phyloP scores from a whole-genome alignment of 2,797 vertebrate genomes.

The Chelon auratus region DNA sequence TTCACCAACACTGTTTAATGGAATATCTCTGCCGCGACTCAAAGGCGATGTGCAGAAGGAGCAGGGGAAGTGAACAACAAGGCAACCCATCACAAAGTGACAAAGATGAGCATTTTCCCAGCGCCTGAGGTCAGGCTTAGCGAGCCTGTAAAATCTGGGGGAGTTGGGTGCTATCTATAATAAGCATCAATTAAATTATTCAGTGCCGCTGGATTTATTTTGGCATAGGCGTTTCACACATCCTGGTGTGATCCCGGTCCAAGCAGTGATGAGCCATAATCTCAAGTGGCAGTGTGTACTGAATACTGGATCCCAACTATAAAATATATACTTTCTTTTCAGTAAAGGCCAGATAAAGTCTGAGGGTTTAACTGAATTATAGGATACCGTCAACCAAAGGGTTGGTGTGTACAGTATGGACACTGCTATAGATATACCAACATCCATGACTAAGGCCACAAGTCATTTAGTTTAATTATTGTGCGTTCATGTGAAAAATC shows the following conservation, averaged over 20 bases:
- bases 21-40: slow-evolving; percentile 62
- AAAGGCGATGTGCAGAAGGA: slow-evolving; percentile 42
- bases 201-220: slow-evolving; percentile 77
- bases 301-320: slow-evolving; percentile 36
- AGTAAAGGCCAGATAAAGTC: slow-evolving; percentile 48
- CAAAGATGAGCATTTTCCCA: slow-evolving; percentile 64
- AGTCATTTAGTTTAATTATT: slow-evolving; percentile 21
- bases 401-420: slow-evolving; percentile 42
- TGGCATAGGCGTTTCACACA: slow-evolving; percentile 70
- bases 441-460: slow-evolving; percentile 42
- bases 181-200: slow-evolving; percentile 84
- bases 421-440: slow-evolving; percentile 45
- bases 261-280: slow-evolving; percentile 58
- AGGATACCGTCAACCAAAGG: slow-evolving; percentile 31
- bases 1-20: slow-evolving; percentile 53
- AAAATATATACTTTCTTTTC: slow-evolving; percentile 31
- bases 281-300: slow-evolving; percentile 37
- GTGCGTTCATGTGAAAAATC: background rate
- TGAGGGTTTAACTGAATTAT: slow-evolving; percentile 34
- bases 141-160: slow-evolving; percentile 70
- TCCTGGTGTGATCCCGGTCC: slow-evolving; percentile 47
- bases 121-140: slow-evolving; percentile 74
- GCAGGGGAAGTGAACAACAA: slow-evolving; percentile 51
- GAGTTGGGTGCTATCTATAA: slow-evolving; percentile 79
- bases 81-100: slow-evolving; percentile 60